Evolutionary conservation across 1,140 invertebrate species (phyloP).

Genomic region (Aphis craccivora): DNA sequence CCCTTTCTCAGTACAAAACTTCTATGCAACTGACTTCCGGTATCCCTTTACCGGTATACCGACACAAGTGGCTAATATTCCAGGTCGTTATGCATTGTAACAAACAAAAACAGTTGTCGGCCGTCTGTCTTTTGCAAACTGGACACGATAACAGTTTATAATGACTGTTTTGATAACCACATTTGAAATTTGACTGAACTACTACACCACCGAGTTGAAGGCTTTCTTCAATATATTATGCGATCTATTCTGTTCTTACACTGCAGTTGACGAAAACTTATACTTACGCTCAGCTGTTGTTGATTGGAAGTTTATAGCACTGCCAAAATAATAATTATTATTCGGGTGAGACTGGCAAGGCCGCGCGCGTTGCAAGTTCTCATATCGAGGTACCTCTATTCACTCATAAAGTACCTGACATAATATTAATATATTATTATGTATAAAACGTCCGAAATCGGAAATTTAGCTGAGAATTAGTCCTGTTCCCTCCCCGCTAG

Average conservation of each 20-base stretch:
- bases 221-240: neutral
- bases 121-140: neutral
- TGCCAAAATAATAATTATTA: neutral
- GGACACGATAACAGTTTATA: conserved; percentile 29
- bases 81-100: neutral
- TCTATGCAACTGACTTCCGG: conserved; percentile 2
- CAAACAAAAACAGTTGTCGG: neutral
- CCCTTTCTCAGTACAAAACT: conserved; percentile 37
- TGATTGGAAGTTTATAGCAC: neutral
- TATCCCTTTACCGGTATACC: neutral
- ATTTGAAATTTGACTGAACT: neutral
- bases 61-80: conserved; percentile 44
- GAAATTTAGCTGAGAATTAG: neutral
- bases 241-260: neutral
- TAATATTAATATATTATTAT: neutral
- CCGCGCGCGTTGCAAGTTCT: neutral
- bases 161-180: conserved; percentile 5
- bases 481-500: neutral
- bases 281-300: neutral
- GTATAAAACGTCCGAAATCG: neutral
- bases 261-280: neutral
- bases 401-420: neutral
- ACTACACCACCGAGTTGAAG: neutral
- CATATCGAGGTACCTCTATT: neutral
- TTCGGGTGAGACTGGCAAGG: neutral